phyloP scores from a whole-genome alignment of 2,888 invertebrate genomes.

The Buathra laborator region DNA sequence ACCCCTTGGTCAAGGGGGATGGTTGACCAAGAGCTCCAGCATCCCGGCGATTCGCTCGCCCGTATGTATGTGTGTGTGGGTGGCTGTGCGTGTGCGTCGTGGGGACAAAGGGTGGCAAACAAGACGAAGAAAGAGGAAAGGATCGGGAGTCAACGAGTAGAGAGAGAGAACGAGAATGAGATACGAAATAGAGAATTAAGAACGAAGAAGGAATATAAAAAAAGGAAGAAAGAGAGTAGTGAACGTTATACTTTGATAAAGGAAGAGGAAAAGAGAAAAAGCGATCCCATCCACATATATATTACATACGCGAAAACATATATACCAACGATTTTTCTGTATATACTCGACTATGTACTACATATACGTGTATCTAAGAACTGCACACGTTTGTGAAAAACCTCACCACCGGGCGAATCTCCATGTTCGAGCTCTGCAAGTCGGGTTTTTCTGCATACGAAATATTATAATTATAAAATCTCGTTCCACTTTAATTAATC shows the following conservation, averaged over 20 bases:
- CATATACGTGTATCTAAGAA: background rate
- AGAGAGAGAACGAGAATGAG: slow-evolving; percentile 49
- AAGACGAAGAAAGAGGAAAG: slow-evolving; percentile 63
- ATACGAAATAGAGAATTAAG: slow-evolving; percentile 58
- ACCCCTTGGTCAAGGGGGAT: slow-evolving; percentile 75
- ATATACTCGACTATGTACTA: background rate
- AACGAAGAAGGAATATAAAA: slow-evolving; percentile 51
- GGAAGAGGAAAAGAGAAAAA: slow-evolving; percentile 37
- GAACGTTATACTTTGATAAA: slow-evolving; percentile 56
- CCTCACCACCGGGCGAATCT: background rate
- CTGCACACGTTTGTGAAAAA: background rate
- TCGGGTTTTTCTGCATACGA: background rate
- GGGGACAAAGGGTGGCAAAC: slow-evolving; percentile 52
- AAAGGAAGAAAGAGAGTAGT: slow-evolving; percentile 34
- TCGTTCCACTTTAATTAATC: too few relatives aligned
- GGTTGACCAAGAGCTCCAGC: slow-evolving; percentile 59
- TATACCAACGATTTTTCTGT: slow-evolving; percentile 11
- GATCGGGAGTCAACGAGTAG: slow-evolving; percentile 69
- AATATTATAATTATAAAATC: too few relatives aligned
- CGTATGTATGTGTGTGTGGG: slow-evolving; percentile 5
- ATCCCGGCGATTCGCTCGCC: slow-evolving; percentile 61
- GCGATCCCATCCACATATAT: slow-evolving; percentile 22
- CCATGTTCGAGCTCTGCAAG: background rate
- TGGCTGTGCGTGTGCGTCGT: slow-evolving; percentile 51
- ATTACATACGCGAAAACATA: slow-evolving; percentile 17